phyloP scores from a whole-genome alignment of 2,113 vertebrate genomes.

The Lates calcarifer region DNA sequence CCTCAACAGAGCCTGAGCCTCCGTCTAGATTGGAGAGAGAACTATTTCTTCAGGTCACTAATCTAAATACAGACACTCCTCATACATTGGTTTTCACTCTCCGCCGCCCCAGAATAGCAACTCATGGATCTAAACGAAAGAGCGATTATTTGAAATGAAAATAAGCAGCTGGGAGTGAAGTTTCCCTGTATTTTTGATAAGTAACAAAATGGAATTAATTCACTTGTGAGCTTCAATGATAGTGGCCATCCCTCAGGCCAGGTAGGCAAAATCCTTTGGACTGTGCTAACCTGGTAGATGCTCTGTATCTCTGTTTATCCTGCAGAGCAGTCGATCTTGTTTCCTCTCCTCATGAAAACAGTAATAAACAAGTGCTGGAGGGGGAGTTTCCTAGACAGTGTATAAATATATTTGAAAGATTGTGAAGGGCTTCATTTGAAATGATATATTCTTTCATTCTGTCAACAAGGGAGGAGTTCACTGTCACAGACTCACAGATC shows the following conservation, averaged over 20 bases:
- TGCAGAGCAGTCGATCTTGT: constrained; percentile 56
- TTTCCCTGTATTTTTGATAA: constrained; percentile 70
- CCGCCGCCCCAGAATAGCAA: constrained; percentile 68
- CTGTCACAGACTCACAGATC: constrained; percentile 13
- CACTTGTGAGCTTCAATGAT: constrained; percentile 58
- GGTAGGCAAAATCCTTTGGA: constrained; percentile 66
- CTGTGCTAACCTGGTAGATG: constrained; percentile 60
- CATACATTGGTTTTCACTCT: constrained; percentile 67
- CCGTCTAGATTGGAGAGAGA: constrained; percentile 37
- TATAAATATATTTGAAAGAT: constrained; percentile 39
- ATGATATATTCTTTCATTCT: constrained; percentile 48
- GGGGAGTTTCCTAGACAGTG: constrained; percentile 40
- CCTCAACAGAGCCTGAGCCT: background rate
- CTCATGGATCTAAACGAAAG: constrained; percentile 67
- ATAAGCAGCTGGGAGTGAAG: constrained; percentile 76
- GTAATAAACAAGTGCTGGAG: constrained; percentile 63
- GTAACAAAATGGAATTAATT: constrained; percentile 78
- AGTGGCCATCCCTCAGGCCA: constrained; percentile 61
- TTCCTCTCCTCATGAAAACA: constrained; percentile 58
- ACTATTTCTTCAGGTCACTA: constrained; percentile 69
- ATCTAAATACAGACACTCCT: constrained; percentile 75
- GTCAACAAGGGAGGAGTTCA: constrained; percentile 26
- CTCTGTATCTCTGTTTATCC: constrained; percentile 42
- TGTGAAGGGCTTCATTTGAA: constrained; percentile 51
- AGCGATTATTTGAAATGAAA: constrained; percentile 77